Evolutionary conservation across 2,113 vertebrate genomes (phyloP).

Genomic region (Tonatia bakeri): DNA sequence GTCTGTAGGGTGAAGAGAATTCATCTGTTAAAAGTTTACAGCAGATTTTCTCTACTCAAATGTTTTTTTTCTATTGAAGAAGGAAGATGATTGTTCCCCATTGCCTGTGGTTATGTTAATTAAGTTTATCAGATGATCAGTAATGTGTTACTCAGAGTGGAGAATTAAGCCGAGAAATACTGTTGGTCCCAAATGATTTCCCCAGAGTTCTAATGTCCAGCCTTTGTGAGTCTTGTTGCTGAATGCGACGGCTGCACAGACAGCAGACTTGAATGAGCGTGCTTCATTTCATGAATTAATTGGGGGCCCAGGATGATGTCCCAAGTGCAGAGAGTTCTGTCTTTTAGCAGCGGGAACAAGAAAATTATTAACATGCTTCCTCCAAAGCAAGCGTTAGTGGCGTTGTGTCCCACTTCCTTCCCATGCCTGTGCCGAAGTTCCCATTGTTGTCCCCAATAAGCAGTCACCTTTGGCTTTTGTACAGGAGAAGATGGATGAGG

Average conservation of each 20-base stretch:
- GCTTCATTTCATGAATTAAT: not conserved
- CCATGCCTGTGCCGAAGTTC: not conserved
- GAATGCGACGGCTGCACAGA: not conserved
- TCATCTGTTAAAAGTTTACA: slow-evolving; percentile 35
- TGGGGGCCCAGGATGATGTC: not conserved
- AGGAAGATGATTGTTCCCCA: not conserved
- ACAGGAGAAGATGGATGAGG: not conserved
- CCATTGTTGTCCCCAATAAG: not conserved
- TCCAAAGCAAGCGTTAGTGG: not conserved
- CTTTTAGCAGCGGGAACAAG: not conserved
- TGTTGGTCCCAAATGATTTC: not conserved
- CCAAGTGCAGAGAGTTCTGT: not conserved
- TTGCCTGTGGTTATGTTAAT: not conserved
- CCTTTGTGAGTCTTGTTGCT: not conserved
- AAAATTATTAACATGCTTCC: not conserved
- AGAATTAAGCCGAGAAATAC: slow-evolving; percentile 29
- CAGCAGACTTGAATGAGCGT: not conserved
- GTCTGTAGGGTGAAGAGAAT: not conserved
- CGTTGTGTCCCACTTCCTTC: not conserved
- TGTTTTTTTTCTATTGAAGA: not conserved
- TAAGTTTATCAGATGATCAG: not conserved
- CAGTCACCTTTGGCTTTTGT: not conserved
- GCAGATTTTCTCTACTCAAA: slow-evolving; percentile 5
- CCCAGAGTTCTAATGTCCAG: not conserved
- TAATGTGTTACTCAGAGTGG: slow-evolving; percentile 33